Conservation (phyloP, 2,888 invertebrate genomes). For the Chalcis sispes region DNA sequence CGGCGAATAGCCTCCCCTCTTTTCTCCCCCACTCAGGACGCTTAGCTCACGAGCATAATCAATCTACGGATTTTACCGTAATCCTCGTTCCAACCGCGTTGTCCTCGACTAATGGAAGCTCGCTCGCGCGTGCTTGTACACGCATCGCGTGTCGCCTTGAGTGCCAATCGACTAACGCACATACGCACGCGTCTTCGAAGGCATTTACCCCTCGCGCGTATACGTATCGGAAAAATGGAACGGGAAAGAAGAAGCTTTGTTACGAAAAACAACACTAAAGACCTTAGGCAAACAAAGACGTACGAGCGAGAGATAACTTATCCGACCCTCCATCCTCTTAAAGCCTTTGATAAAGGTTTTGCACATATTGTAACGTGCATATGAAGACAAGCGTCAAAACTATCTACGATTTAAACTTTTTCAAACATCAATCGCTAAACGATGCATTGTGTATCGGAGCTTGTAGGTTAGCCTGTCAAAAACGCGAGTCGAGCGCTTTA, state of each 20-base stretch:
- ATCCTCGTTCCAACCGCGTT: slow-evolving; percentile 29
- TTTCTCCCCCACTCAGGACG: not conserved
- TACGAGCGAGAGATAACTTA: not conserved
- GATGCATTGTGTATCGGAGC: not conserved
- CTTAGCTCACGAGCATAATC: slow-evolving; percentile 19
- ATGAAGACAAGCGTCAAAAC: not conserved
- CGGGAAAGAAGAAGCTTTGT: not conserved
- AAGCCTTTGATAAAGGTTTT: not conserved
- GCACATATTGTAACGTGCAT: not conserved
- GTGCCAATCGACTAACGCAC: slow-evolving; percentile 1
- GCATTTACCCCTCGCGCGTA: slow-evolving; percentile 16
- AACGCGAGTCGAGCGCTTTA: not conserved
- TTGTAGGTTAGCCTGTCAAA: not conserved
- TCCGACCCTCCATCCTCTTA: not conserved
- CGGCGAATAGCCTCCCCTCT: too few species aligned
- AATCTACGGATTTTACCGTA: slow-evolving; percentile 41
- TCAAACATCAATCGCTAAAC: too few species aligned
- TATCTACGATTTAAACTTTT: too few species aligned
- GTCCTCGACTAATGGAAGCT: slow-evolving; percentile 28
- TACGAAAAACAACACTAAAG: slow-evolving; percentile 6
- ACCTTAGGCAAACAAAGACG: not conserved
- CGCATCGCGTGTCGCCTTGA: slow-evolving; percentile 23
- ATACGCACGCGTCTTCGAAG: slow-evolving; percentile 7
- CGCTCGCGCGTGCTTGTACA: not conserved
- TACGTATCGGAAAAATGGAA: not conserved